Evolutionary conservation across 2,888 invertebrate species (phyloP).

Genomic region (Yponomeuta plumbellus): DNA sequence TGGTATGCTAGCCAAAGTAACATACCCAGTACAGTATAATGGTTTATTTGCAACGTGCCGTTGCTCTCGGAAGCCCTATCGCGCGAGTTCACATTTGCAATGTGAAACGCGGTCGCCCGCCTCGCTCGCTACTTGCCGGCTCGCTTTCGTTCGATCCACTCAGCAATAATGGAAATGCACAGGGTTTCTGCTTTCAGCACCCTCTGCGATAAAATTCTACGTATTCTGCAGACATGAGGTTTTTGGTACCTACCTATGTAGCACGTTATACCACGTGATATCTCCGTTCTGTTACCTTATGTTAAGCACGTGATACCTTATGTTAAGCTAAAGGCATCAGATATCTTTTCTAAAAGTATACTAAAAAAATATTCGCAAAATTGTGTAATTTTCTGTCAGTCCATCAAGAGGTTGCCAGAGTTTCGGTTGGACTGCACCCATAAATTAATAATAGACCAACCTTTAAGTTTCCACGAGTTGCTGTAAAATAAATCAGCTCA

Average conservation of each 20-base stretch:
- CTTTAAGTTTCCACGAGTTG: slow-evolving; percentile 37
- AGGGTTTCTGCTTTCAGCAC: slow-evolving; percentile 21
- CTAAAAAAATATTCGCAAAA: neutral
- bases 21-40: neutral
- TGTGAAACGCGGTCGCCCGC: slow-evolving; percentile 14
- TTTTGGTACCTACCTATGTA: slow-evolving; percentile 18
- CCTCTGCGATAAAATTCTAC: slow-evolving; percentile 19
- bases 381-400: neutral
- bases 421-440: neutral
- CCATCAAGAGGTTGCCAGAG: neutral
- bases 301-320: too few species aligned
- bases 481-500: slow-evolving; percentile 51
- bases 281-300: neutral
- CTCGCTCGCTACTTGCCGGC: slow-evolving; percentile 22
- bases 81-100: slow-evolving; percentile 14
- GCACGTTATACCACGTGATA: neutral
- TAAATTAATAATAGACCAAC: slow-evolving; percentile 34
- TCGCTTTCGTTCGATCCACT: slow-evolving; percentile 23
- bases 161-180: slow-evolving; percentile 9
- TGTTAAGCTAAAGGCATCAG: too few species aligned
- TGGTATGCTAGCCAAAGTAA: too few species aligned
- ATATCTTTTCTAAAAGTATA: neutral
- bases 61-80: slow-evolving; percentile 26
- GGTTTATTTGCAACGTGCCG: neutral
- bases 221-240: slow-evolving; percentile 19